Conservation (phyloP, 2,797 vertebrate species). For the Cryptoprocta ferox region DNA sequence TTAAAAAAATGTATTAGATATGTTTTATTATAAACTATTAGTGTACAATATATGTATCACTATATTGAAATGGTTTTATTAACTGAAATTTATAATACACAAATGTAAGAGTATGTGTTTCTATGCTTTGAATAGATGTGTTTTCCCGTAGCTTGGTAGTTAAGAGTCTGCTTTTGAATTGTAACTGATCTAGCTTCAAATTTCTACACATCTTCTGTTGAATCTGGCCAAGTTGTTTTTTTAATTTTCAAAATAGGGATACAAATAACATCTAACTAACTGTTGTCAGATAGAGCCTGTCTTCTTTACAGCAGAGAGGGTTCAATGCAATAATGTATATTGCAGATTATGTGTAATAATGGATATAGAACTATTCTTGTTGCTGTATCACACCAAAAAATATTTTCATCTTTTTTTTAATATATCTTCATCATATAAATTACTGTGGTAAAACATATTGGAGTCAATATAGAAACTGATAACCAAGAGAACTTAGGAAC, state of each 20-base stretch:
- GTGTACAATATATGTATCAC: neutral
- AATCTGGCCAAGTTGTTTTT: neutral
- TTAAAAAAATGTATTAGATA: constrained; percentile 16
- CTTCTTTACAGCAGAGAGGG: neutral
- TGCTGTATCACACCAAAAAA: neutral
- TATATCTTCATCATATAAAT: neutral
- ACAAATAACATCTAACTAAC: neutral
- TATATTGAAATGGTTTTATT: neutral
- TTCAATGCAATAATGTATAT: neutral
- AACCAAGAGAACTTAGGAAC: neutral
- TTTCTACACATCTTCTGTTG: neutral
- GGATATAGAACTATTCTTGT: neutral
- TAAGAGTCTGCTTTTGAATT: neutral
- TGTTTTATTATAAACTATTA: neutral
- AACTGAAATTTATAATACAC: neutral
- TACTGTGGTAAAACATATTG: neutral
- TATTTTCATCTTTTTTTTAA: neutral
- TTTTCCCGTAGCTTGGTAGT: neutral
- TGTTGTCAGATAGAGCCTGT: neutral
- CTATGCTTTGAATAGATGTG: neutral
- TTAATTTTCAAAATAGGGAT: neutral
- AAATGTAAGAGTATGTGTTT: neutral
- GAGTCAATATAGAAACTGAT: neutral
- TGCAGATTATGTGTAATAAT: neutral
- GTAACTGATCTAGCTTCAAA: neutral